Evolutionary conservation across 2,888 invertebrate species (phyloP).

Genomic region (Sphinx pinastri): DNA sequence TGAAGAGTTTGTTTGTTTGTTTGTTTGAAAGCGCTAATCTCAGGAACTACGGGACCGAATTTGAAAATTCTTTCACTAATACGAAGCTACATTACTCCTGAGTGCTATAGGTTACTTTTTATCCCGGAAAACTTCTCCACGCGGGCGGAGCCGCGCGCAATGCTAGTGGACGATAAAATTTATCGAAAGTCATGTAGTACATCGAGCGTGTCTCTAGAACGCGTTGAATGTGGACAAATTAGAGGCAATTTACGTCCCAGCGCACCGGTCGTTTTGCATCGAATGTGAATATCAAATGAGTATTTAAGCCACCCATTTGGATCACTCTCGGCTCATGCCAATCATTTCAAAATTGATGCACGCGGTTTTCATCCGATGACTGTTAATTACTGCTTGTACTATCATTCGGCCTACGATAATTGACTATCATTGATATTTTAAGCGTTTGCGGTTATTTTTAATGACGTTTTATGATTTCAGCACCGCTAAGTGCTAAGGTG

Average conservation of each 20-base stretch:
- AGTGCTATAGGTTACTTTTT: too few species aligned
- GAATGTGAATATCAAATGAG: conserved; percentile 81
- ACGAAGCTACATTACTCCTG: too few species aligned
- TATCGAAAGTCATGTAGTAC: conserved; percentile 13
- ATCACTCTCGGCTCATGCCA: conserved; percentile 72
- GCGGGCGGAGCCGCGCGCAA: too few species aligned
- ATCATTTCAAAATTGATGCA: conserved; percentile 75
- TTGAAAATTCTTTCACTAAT: too few species aligned
- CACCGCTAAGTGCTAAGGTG: background rate
- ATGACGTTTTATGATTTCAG: conserved; percentile 7
- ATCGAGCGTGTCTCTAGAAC: conserved; percentile 40
- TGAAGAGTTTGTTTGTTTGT: too few species aligned
- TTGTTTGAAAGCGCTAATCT: too few species aligned
- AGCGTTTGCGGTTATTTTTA: conserved; percentile 12
- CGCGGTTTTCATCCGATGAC: conserved; percentile 64
- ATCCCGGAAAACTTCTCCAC: too few species aligned
- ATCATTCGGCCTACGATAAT: conserved; percentile 40
- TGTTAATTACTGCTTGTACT: conserved; percentile 54
- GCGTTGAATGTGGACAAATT: conserved; percentile 73
- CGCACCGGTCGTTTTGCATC: conserved; percentile 60
- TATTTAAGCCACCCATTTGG: conserved; percentile 76
- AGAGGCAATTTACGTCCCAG: conserved; percentile 69
- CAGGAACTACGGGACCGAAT: too few species aligned
- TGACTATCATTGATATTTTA: conserved; percentile 12
- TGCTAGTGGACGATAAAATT: conserved; percentile 16